phyloP scores from a whole-genome alignment of 2,888 invertebrate species.

The Gymnoscelis rufifasciata region DNA sequence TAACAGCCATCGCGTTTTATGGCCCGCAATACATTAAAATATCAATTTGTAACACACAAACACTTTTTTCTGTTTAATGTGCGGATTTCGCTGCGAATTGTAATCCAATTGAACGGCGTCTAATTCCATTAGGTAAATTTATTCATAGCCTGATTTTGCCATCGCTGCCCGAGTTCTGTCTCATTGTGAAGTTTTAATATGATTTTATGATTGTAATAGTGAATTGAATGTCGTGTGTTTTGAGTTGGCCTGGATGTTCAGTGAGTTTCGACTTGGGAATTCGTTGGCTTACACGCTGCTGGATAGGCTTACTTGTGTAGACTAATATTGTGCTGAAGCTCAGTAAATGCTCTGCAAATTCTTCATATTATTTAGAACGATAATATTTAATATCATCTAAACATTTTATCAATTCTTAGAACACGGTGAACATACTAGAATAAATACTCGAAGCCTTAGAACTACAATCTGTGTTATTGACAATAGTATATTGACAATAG shows the following conservation, averaged over 20 bases:
- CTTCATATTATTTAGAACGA: too few relatives aligned
- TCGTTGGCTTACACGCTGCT: not conserved
- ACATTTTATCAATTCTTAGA: too few relatives aligned
- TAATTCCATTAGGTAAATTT: constrained; percentile 43
- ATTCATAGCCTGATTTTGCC: constrained; percentile 38
- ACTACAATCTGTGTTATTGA: too few relatives aligned
- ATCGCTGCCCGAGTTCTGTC: constrained; percentile 28
- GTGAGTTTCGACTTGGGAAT: not conserved
- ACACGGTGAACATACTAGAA: too few relatives aligned
- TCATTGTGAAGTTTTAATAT: constrained; percentile 30
- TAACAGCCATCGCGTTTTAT: not conserved
- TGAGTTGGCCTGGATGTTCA: not conserved
- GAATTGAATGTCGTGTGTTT: not conserved
- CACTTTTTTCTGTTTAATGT: constrained; percentile 12
- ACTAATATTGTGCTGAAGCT: too few relatives aligned
- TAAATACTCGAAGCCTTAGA: too few relatives aligned
- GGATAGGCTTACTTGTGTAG: too few relatives aligned
- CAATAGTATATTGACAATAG: too few relatives aligned
- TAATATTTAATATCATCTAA: too few relatives aligned
- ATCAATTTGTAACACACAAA: constrained; percentile 5
- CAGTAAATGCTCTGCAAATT: too few relatives aligned
- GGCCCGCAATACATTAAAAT: constrained; percentile 1
- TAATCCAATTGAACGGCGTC: constrained; percentile 37
- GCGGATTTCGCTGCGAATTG: constrained; percentile 9
- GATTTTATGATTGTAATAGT: constrained; percentile 6